phyloP scores from a whole-genome alignment of 2,797 vertebrate genomes.

The Lagocephalus sceleratus region DNA sequence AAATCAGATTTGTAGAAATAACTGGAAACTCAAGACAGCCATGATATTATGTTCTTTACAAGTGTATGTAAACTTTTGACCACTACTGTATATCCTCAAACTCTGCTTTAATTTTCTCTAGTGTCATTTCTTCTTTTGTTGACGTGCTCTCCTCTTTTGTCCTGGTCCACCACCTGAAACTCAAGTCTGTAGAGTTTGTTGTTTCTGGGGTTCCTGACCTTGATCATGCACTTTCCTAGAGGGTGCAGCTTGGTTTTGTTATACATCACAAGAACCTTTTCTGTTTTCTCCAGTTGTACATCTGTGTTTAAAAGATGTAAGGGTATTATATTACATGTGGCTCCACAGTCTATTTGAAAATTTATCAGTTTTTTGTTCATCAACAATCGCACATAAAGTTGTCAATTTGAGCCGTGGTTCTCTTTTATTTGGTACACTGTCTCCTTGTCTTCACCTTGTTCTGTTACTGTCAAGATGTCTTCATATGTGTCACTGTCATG shows the following conservation, averaged over 20 bases:
- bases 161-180: slow-evolving; percentile 9
- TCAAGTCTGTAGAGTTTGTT: slow-evolving; percentile 27
- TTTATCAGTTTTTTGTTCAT: slow-evolving; percentile 5
- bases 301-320: slow-evolving; percentile 10
- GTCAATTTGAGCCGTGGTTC: neutral
- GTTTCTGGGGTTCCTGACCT: slow-evolving; percentile 35
- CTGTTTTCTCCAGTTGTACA: slow-evolving; percentile 9
- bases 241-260: slow-evolving; percentile 16
- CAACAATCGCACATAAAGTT: slow-evolving; percentile 27
- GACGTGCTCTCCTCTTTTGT: neutral
- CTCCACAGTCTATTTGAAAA: slow-evolving; percentile 27
- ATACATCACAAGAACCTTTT: slow-evolving; percentile 23
- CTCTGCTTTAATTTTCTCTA: neutral
- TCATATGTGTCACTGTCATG: slow-evolving; percentile 10
- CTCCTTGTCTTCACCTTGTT: neutral
- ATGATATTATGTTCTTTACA: too few relatives aligned
- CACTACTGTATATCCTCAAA: neutral
- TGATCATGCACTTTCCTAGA: slow-evolving; percentile 19
- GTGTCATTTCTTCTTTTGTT: slow-evolving; percentile 5
- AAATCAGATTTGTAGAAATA: too few relatives aligned
- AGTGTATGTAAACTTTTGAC: too few relatives aligned
- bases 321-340: slow-evolving; percentile 18
- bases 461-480: slow-evolving; percentile 9
- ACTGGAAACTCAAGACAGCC: too few relatives aligned
- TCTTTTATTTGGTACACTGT: neutral